These are phyloP conservation scores for Eupithecia pulchellata DNA, from an alignment of 2,888 invertebrate genomes.

Conservation along the genomic window DNA sequence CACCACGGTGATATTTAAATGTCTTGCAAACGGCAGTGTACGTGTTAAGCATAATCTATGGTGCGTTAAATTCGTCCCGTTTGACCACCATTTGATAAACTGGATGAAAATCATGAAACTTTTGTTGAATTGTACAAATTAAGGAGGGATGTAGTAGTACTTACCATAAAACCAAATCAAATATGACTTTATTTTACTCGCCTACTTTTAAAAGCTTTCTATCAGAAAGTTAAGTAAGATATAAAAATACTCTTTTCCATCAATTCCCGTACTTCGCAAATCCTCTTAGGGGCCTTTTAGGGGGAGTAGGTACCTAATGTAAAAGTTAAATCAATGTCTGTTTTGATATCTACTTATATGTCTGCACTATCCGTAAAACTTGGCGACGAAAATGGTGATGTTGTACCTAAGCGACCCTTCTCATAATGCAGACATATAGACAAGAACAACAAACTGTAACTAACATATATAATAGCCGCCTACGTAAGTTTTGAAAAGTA, in stretches of 20 bases:
- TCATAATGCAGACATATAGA: not conserved
- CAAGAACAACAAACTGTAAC: not conserved
- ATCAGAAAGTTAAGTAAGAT: not conserved
- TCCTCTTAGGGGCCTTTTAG: constrained; percentile 71
- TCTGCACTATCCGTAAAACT: too few species aligned
- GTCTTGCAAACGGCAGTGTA: too few species aligned
- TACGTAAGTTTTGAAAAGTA: too few species aligned
- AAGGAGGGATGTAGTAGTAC: not conserved
- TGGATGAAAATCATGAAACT: not conserved
- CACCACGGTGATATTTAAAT: too few species aligned
- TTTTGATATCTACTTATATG: constrained; percentile 20
- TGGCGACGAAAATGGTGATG: too few species aligned
- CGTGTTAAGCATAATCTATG: too few species aligned
- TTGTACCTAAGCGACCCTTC: too few species aligned
- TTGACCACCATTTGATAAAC: too few species aligned
- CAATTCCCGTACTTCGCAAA: constrained; percentile 49
- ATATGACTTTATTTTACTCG: not conserved
- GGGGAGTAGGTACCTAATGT: constrained; percentile 54
- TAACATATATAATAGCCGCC: too few species aligned
- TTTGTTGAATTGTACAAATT: not conserved
- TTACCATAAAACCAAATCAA: not conserved
- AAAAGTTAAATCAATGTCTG: constrained; percentile 70
- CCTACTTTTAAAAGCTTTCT: constrained; percentile 5
- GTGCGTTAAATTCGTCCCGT: too few species aligned
- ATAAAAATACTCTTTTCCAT: constrained; percentile 24